Base-by-base conservation (phyloP, 1,140 invertebrate species). In the Rhopalosiphum padi region DNA sequence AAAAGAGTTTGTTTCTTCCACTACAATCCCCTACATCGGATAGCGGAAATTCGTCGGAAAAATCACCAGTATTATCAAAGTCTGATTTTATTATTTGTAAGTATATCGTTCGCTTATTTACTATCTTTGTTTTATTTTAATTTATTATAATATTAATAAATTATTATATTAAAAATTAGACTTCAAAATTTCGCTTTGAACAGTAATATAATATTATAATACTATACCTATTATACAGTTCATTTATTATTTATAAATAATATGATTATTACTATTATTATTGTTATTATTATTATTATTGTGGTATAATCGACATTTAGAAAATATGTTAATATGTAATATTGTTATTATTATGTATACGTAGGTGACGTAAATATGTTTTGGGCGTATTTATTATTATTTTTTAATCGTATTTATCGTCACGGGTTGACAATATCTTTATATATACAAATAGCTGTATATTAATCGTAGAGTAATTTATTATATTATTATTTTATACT, bases 31-130 rank as follows among this genome's bases (percentile, higher is more conserved):
- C 91, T 15, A 53, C 48, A n/a, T 93, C 91, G 0, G 91, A 93
- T 4, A 93, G 91, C 30, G 91, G 91, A 30, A 85, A 55, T 85
- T 93, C 91, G 21, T 53, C 82, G 0, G 91, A 93, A 30, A 82
- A 53, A 86, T 93, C 91, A 23, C 91, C 91, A 21, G n/a, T 93
- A 15, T 41, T 86, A 21, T 43, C 77, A 11, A 93, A 53, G 48
- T 93, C 91, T 86, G 60, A 93, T 55, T 93, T 93, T 41, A 86
- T 93, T 21, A 92, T 92, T 92, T 92, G 91, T 92, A 53, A 92
- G 91, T 92, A 83, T 35, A 22, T 51, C 2, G 5, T 23, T 90
- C 30, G 7, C 11, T 90, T n/a, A 90, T 51, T 35, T 35, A 88
- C 1, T 35, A 41, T 41, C 2, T 77, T 88, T 41, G 21, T 88